A percentile compares a stretch with the other conserved stretches of the same genome.
These are phyloP conservation scores for Eriocheir sinensis DNA, from an alignment of 1,140 invertebrate genomes.

Conservation along the genomic window DNA sequence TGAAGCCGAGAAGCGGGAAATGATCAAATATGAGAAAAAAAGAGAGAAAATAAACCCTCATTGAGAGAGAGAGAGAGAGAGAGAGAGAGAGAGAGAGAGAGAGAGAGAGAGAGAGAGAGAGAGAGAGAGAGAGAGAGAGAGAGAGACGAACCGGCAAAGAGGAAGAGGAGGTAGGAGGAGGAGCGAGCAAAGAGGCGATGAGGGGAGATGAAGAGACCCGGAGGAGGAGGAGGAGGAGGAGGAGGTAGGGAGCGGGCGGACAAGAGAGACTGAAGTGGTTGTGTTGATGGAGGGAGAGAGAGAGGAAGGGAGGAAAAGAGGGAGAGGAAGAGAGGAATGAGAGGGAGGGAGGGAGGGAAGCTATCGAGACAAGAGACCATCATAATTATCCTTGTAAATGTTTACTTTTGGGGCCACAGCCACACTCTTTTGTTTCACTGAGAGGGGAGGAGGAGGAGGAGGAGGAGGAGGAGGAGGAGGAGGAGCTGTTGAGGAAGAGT, in stretches of 20 bases:
- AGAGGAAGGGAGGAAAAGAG: neutral
- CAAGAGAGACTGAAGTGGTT: neutral
- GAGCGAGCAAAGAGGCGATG: neutral
- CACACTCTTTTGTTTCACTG: neutral
- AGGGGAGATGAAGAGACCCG: neutral
- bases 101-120: neutral
- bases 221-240: neutral
- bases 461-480: neutral
- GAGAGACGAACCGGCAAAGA: too few species aligned
- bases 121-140: neutral
- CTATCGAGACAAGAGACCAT: slow-evolving; percentile 40
- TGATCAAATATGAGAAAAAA: too few species aligned
- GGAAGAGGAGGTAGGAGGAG: neutral
- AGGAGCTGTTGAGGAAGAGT: neutral
- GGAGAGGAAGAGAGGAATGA: neutral
- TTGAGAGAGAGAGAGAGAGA: too few species aligned
- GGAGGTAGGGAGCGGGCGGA: neutral
- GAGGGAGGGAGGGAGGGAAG: neutral
- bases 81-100: neutral
- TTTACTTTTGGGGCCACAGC: slow-evolving; percentile 40
- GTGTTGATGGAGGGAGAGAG: neutral
- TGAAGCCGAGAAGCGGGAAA: too few species aligned
- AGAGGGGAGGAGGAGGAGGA: neutral
- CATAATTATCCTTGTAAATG: slow-evolving; percentile 55
- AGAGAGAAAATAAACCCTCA: too few species aligned